Evolutionary conservation across 2,113 vertebrate genomes (phyloP).

Genomic region (Silurus meridionalis): DNA sequence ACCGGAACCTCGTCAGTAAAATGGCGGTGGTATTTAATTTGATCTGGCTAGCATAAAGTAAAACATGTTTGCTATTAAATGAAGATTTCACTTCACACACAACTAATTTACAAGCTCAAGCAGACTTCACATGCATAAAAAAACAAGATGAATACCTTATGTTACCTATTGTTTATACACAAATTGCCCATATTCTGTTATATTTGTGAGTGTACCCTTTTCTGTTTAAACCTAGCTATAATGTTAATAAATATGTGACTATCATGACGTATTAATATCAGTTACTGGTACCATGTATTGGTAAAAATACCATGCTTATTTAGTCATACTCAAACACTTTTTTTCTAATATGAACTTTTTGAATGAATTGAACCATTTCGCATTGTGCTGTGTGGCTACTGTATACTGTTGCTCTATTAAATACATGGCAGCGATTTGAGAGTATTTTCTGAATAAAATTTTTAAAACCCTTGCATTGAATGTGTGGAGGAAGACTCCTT

Average conservation of each 20-base stretch:
- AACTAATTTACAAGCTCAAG: neutral
- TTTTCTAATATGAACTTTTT: neutral
- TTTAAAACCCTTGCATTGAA: too few species aligned
- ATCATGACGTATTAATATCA: neutral
- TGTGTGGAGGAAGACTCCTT: too few species aligned
- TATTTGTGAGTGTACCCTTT: neutral
- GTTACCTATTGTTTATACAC: neutral
- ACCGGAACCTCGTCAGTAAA: slow-evolving; percentile 1
- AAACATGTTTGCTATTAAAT: neutral
- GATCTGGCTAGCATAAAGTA: neutral
- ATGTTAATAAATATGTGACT: neutral
- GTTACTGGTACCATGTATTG: neutral
- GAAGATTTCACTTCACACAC: neutral
- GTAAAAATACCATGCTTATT: neutral
- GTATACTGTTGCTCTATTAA: neutral
- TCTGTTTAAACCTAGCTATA: neutral
- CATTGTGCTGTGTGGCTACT: neutral
- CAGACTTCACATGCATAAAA: neutral
- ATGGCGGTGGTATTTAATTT: slow-evolving; percentile 5
- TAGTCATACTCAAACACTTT: neutral
- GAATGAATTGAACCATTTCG: too few species aligned
- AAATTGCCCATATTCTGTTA: neutral
- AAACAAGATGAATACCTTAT: neutral
- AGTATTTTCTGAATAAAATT: too few species aligned
- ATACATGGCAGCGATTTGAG: neutral